Percentiles rank a stretch among this genome's conserved stretches.
Conservation (phyloP, 2,113 vertebrate species). For the Channa maculata region DNA sequence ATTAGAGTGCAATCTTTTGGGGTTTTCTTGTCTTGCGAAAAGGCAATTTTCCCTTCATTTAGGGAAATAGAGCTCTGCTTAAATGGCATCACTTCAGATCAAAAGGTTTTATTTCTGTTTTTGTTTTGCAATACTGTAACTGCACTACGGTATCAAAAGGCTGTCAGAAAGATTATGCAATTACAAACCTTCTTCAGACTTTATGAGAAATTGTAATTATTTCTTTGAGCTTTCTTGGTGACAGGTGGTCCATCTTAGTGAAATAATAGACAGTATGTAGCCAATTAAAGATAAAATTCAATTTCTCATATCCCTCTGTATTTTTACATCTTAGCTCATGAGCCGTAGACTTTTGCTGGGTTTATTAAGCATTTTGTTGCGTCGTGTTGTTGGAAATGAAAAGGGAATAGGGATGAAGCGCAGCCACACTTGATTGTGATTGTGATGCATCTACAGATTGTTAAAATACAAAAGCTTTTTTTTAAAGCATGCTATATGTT, state of each 20-base stretch:
- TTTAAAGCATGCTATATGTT: no score
- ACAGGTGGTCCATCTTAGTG: not conserved
- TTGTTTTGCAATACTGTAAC: constrained; percentile 26
- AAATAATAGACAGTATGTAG: not conserved
- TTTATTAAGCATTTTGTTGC: no score
- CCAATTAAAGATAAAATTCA: not conserved
- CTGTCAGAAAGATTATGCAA: no score
- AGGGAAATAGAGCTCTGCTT: constrained; percentile 57
- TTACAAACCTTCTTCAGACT: no score
- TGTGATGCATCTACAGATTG: no score
- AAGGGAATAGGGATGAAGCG: no score
- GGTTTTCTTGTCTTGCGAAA: constrained; percentile 58
- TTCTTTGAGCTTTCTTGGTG: not conserved
- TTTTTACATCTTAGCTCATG: not conserved
- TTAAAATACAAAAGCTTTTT: no score
- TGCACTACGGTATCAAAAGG: not conserved
- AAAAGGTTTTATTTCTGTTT: constrained; percentile 49
- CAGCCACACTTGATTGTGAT: no score
- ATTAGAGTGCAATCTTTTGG: constrained; percentile 64
- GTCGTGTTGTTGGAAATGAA: no score
- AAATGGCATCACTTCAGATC: constrained; percentile 57
- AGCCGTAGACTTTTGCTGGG: not conserved
- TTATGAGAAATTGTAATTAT: no score
- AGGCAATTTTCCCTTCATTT: constrained; percentile 66
- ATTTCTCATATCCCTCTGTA: not conserved